phyloP scores from a whole-genome alignment of 2,113 vertebrate species.

The Crotophaga sulcirostris region DNA sequence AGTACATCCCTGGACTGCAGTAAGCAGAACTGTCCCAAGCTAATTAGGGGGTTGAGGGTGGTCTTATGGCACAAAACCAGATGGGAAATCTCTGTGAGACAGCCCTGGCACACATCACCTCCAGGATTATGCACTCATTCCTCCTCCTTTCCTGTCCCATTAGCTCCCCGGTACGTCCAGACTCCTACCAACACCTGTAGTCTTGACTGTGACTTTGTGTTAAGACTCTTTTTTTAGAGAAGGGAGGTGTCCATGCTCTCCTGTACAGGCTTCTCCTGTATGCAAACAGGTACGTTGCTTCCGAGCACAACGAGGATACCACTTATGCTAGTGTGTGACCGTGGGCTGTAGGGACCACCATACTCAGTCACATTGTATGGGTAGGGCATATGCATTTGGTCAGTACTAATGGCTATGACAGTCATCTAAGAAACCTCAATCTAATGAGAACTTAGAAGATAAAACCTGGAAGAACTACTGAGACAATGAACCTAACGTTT shows the following conservation, averaged over 20 bases:
- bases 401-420: background rate
- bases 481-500: background rate
- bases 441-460: background rate
- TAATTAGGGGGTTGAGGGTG: background rate
- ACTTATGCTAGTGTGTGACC: fast-evolving
- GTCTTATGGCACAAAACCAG: background rate
- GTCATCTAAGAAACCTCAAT: background rate
- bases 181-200: fast-evolving
- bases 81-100: background rate
- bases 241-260: background rate
- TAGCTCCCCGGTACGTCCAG: background rate
- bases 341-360: fast-evolving
- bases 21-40: background rate
- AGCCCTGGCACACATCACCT: background rate
- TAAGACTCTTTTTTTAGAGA: background rate
- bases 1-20: background rate
- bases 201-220: background rate
- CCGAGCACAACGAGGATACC: background rate
- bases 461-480: background rate
- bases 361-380: fast-evolving
- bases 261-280: background rate
- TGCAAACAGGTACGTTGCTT: background rate
- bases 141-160: background rate
- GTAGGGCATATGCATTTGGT: fast-evolving
- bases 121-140: background rate